These are phyloP conservation scores for Anastatus disparis DNA, from an alignment of 1,140 invertebrate genomes.

Conservation along the genomic window DNA sequence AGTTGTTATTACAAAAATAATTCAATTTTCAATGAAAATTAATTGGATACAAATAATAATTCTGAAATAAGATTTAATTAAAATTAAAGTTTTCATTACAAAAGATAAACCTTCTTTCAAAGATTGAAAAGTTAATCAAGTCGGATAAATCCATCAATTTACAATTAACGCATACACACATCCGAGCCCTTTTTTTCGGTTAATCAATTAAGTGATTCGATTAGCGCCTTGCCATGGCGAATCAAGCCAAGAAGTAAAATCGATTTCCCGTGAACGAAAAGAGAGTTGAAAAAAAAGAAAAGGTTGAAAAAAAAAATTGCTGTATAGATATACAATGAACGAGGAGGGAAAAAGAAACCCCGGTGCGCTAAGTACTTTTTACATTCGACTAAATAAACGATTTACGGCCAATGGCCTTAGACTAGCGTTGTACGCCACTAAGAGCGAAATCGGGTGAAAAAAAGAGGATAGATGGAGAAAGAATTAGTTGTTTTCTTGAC, in stretches of 20 bases:
- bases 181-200: neutral
- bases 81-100: no score
- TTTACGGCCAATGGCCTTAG: constrained; percentile 27
- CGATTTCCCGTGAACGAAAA: neutral
- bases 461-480: neutral
- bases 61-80: no score
- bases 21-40: no score
- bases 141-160: constrained; percentile 11
- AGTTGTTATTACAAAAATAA: no score
- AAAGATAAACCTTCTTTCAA: no score
- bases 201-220: constrained; percentile 29
- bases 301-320: neutral
- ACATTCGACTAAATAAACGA: constrained; percentile 40
- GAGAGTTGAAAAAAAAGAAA: neutral
- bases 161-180: constrained; percentile 20
- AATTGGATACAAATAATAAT: no score
- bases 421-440: neutral
- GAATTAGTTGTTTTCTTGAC: neutral
- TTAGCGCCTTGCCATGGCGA: neutral
- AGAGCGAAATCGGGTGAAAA: neutral
- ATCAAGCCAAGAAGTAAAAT: constrained; percentile 13
- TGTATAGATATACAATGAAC: neutral
- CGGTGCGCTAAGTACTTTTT: constrained; percentile 30
- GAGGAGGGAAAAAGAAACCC: neutral
- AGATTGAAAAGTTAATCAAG: no score